A percentile compares a stretch with the other conserved stretches of the same genome.
Conservation (phyloP, 2,888 invertebrate species). For the Ophioninae sp. region DNA sequence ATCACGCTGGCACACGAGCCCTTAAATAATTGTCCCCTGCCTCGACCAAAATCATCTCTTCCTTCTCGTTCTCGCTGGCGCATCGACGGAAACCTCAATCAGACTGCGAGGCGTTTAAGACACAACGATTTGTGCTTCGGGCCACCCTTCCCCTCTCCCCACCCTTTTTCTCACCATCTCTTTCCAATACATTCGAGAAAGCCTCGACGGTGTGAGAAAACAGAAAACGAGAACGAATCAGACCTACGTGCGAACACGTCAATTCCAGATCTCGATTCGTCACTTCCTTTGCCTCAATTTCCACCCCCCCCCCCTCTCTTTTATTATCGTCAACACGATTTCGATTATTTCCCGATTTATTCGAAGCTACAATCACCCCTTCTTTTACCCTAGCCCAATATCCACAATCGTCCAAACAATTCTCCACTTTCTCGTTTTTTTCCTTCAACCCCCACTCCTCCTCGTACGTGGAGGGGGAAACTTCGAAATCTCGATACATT, state of each 20-base stretch:
- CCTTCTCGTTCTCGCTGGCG: slow-evolving; percentile 60
- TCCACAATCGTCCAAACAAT: not conserved
- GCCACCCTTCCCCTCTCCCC: slow-evolving; percentile 9
- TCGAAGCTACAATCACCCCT: slow-evolving; percentile 27
- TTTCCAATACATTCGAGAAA: slow-evolving; percentile 10
- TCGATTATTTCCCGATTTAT: slow-evolving; percentile 74
- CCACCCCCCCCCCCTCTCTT: slow-evolving; percentile 10
- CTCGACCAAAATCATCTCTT: slow-evolving; percentile 57
- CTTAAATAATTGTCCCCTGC: slow-evolving; percentile 79
- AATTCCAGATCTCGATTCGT: slow-evolving; percentile 65
- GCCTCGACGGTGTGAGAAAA: slow-evolving; percentile 46
- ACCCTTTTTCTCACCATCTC: not conserved
- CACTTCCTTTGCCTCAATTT: slow-evolving; percentile 42
- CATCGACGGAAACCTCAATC: slow-evolving; percentile 61
- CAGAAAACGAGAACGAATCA: slow-evolving; percentile 62
- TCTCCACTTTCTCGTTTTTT: slow-evolving; percentile 2
- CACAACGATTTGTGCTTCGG: slow-evolving; percentile 71
- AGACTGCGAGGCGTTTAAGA: slow-evolving; percentile 73
- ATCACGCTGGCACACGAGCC: slow-evolving; percentile 70
- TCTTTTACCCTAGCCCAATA: slow-evolving; percentile 9
- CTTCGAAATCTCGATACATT: too few relatives aligned
- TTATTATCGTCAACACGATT: slow-evolving; percentile 63
- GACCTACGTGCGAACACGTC: slow-evolving; percentile 60
- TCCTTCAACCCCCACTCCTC: not conserved
- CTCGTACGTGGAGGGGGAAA: too few relatives aligned